phyloP scores from a whole-genome alignment of 2,797 vertebrate species.

The Cetoscarus ocellatus region DNA sequence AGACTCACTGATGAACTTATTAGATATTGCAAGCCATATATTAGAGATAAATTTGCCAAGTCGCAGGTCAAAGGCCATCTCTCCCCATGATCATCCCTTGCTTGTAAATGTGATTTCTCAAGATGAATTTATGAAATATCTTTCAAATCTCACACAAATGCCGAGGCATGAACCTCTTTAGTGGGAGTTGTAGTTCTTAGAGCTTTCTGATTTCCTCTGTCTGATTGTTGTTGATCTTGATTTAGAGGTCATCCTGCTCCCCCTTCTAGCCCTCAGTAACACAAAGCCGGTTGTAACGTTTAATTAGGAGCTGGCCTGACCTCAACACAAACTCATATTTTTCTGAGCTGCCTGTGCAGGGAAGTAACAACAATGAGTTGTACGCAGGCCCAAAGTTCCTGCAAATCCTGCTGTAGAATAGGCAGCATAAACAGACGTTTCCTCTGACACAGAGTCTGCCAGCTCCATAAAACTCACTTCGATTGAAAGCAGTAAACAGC shows the following conservation, averaged over 20 bases:
- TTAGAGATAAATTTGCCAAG: too few species aligned
- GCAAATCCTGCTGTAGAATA: slow-evolving; percentile 65
- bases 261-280: slow-evolving; percentile 2
- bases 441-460: slow-evolving; percentile 60
- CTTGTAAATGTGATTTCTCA: too few species aligned
- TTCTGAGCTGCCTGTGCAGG: slow-evolving; percentile 54
- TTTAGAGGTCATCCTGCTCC: slow-evolving; percentile 22
- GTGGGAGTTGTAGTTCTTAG: too few species aligned
- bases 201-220: neutral
- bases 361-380: slow-evolving; percentile 76
- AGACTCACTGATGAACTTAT: too few species aligned
- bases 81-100: too few species aligned
- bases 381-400: slow-evolving; percentile 62
- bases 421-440: slow-evolving; percentile 83
- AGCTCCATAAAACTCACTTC: slow-evolving; percentile 4
- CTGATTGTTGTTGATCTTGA: neutral
- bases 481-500: slow-evolving; percentile 37
- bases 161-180: too few species aligned
- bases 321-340: slow-evolving; percentile 65
- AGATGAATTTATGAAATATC: too few species aligned
- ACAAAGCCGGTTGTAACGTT: slow-evolving; percentile 40
- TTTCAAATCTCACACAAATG: too few species aligned
- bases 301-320: slow-evolving; percentile 57
- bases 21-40: too few species aligned
- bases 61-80: too few species aligned